Conservation (phyloP, 2,797 vertebrate species). For the Tapirus indicus region DNA sequence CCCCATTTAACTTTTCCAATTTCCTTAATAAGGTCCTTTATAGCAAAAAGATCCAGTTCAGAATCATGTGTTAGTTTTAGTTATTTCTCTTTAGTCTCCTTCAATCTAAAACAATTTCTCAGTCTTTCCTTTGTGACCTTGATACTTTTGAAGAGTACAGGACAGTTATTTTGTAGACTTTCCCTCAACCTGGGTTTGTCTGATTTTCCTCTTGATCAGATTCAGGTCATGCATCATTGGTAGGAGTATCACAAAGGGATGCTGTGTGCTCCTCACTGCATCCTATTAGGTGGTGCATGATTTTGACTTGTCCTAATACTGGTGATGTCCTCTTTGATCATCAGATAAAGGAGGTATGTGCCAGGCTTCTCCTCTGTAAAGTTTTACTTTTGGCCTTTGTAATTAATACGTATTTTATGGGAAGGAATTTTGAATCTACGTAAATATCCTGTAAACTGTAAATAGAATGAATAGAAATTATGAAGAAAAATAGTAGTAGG, state of each 20-base stretch:
- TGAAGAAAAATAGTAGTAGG: not conserved
- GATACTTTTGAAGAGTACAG: not conserved
- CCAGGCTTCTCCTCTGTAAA: not conserved
- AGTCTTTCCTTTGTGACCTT: conserved; percentile 9
- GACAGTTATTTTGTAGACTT: conserved; percentile 12
- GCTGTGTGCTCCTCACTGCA: not conserved
- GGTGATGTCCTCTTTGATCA: not conserved
- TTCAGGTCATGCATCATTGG: not conserved
- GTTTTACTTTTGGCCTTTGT: not conserved
- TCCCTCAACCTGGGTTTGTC: not conserved
- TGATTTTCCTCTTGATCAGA: not conserved
- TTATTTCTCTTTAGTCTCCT: not conserved
- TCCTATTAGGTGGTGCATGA: not conserved
- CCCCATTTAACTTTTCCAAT: not conserved
- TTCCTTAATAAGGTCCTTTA: not conserved
- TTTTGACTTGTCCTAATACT: not conserved
- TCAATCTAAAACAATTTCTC: not conserved
- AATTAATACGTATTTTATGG: not conserved
- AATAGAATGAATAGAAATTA: not conserved
- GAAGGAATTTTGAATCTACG: not conserved
- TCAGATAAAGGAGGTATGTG: not conserved
- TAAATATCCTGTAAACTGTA: not conserved
- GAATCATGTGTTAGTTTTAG: not conserved
- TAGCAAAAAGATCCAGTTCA: not conserved
- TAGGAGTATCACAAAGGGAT: not conserved